Percentiles rank a stretch among this genome's conserved stretches.
These are phyloP conservation scores for Glyphotaelius pellucidus DNA, from an alignment of 2,888 invertebrate species.

Conservation along the genomic window DNA sequence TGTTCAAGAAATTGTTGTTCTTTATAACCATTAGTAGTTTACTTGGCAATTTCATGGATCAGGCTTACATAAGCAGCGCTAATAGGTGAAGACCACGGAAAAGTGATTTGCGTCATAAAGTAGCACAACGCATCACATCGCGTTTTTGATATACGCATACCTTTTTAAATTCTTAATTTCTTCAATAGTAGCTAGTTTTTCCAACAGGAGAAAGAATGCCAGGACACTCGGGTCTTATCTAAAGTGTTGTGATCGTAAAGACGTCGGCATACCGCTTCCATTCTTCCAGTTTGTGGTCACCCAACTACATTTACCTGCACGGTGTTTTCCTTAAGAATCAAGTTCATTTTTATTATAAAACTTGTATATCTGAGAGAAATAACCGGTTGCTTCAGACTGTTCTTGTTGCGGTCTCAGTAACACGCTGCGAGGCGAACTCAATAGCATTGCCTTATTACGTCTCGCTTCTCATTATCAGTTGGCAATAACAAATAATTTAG, in stretches of 20 bases:
- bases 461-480: background rate
- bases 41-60: background rate
- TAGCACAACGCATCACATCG: background rate
- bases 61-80: background rate
- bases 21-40: background rate
- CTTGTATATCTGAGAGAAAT: background rate
- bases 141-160: too few species aligned
- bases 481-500: background rate
- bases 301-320: background rate
- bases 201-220: too few species aligned
- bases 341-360: background rate
- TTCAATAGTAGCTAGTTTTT: background rate
- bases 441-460: background rate
- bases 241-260: background rate
- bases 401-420: background rate
- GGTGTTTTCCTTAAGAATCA: background rate
- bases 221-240: background rate
- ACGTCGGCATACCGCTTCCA: background rate
- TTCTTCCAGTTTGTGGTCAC: background rate
- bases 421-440: background rate
- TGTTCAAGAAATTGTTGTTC: background rate
- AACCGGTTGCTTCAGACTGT: background rate
- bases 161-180: background rate
- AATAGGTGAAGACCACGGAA: background rate
- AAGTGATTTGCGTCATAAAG: background rate